A percentile compares a stretch with the other conserved stretches of the same genome.
phyloP scores from a whole-genome alignment of 2,888 invertebrate species.

The Drosophila limbata region DNA sequence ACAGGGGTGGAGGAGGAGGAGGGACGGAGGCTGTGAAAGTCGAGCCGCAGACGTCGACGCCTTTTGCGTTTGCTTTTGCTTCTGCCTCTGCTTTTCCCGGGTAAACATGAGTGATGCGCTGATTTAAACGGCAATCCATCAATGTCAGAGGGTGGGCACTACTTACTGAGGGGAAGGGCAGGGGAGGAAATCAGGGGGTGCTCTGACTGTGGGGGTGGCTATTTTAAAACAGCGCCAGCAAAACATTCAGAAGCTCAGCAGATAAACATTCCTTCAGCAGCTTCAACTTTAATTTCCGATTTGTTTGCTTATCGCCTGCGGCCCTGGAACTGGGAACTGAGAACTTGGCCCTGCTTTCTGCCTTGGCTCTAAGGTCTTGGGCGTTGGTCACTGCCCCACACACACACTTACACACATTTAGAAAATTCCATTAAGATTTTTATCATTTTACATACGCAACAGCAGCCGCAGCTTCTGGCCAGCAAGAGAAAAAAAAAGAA shows the following conservation, averaged over 20 bases:
- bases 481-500: constrained; percentile 24
- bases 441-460: constrained; percentile 72
- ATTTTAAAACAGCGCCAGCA: constrained; percentile 62
- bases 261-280: constrained; percentile 57
- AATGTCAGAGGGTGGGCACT: constrained; percentile 78
- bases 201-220: constrained; percentile 35
- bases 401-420: constrained; percentile 34
- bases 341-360: neutral
- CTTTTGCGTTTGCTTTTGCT: neutral
- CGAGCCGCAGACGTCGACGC: constrained; percentile 55
- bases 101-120: constrained; percentile 83
- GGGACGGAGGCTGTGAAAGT: constrained; percentile 55
- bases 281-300: constrained; percentile 79
- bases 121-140: constrained; percentile 85
- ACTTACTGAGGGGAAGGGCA: constrained; percentile 25
- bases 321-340: neutral
- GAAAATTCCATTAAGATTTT: constrained; percentile 78
- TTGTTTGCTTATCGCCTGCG: constrained; percentile 71
- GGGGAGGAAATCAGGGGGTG: constrained; percentile 9
- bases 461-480: constrained; percentile 28
- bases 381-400: constrained; percentile 42
- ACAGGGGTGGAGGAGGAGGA: constrained; percentile 14
- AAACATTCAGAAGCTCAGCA: constrained; percentile 26
- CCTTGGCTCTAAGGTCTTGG: constrained; percentile 7
- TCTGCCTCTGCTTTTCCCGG: neutral